Evolutionary conservation across 1,140 invertebrate species (phyloP).

Genomic region (Delia radicum): DNA sequence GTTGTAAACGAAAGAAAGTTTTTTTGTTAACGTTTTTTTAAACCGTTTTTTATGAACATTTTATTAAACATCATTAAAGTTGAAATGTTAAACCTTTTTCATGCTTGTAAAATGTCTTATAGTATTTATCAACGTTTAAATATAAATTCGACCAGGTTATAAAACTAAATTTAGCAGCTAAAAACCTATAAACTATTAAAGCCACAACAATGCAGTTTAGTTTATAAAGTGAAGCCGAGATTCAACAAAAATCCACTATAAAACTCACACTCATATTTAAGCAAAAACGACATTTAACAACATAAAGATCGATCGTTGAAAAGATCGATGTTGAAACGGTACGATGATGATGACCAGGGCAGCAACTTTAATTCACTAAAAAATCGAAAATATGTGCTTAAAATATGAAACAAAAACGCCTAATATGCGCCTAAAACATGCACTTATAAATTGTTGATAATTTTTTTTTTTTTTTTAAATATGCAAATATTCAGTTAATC

Average conservation of each 20-base stretch:
- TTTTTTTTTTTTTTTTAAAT: no score
- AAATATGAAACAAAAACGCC: neutral
- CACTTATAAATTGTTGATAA: no score
- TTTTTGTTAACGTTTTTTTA: neutral
- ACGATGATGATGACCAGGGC: neutral
- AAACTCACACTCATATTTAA: conserved; percentile 6
- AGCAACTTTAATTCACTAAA: no score
- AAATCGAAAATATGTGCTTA: no score
- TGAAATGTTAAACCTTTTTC: conserved; percentile 29
- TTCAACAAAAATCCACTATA: neutral
- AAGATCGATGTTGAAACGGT: conserved; percentile 16
- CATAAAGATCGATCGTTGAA: conserved; percentile 13
- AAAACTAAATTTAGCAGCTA: neutral
- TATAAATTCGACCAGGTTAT: neutral
- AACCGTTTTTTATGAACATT: conserved; percentile 12
- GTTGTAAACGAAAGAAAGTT: neutral
- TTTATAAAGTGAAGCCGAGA: neutral
- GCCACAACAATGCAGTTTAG: neutral
- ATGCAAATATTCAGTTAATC: no score
- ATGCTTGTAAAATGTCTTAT: conserved; percentile 24
- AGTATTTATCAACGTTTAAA: conserved; percentile 8
- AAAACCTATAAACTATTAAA: neutral
- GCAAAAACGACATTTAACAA: conserved; percentile 12
- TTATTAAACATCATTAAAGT: conserved; percentile 28
- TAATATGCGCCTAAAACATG: no score